Percentiles rank a stretch among this genome's conserved stretches.
Conservation (phyloP, 1,140 invertebrate genomes). For the Neodiprion virginianus region DNA sequence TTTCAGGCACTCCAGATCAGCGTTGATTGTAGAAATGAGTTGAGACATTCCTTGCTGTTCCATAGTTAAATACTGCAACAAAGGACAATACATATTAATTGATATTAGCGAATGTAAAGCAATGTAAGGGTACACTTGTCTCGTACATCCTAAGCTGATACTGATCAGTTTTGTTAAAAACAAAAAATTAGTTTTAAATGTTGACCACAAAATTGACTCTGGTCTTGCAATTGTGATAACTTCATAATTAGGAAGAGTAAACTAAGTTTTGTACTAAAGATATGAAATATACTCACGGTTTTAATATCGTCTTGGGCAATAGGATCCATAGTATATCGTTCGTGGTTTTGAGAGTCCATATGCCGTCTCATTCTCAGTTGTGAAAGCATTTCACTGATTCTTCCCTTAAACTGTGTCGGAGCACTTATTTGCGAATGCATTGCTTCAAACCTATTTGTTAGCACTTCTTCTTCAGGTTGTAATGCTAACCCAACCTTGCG, state of each 20-base stretch:
- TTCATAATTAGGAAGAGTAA: conserved; percentile 3
- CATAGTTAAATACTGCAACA: conserved; percentile 74
- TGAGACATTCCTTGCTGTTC: conserved; percentile 87
- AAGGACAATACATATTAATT: conserved; percentile 20
- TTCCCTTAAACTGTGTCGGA: conserved; percentile 91
- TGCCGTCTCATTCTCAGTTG: conserved; percentile 83
- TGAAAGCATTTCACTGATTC: conserved; percentile 88
- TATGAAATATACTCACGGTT: conserved; percentile 55
- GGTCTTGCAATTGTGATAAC: no score
- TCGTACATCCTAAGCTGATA: no score
- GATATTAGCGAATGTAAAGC: conserved; percentile 22
- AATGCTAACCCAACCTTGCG: conserved; percentile 86
- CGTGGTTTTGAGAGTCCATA: conserved; percentile 56
- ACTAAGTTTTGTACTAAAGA: neutral
- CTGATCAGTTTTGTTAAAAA: no score
- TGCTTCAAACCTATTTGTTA: conserved; percentile 83
- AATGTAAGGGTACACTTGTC: neutral
- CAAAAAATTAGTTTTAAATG: no score
- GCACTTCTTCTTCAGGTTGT: conserved; percentile 87
- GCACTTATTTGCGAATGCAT: conserved; percentile 86
- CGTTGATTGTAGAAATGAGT: conserved; percentile 79
- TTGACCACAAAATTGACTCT: no score
- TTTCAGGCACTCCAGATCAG: conserved; percentile 78
- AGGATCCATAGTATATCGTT: conserved; percentile 70
- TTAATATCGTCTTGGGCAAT: conserved; percentile 70